A percentile compares a stretch with the other conserved stretches of the same genome.
phyloP scores from a whole-genome alignment of 2,888 invertebrate species.

The Pemphredon lugubris region DNA sequence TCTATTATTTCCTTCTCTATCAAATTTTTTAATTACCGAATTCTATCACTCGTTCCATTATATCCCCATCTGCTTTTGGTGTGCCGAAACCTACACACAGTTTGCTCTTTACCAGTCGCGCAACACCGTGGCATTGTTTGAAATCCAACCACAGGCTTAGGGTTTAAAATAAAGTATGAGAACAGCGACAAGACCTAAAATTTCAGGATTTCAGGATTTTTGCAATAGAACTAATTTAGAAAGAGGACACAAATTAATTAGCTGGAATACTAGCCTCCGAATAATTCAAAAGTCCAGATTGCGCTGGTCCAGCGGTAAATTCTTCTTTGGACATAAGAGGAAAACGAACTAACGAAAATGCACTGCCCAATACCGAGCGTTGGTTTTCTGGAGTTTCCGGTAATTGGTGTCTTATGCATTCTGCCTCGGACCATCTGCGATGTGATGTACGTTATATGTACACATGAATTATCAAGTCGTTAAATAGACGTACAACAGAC shows the following conservation, averaged over 20 bases:
- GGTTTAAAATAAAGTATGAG: constrained; percentile 88
- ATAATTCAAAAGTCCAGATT: constrained; percentile 89
- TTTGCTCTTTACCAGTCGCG: constrained; percentile 90
- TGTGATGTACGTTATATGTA: no score
- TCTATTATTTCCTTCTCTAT: no score
- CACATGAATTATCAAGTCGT: no score
- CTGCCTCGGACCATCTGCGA: constrained; percentile 87
- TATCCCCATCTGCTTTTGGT: constrained; percentile 93
- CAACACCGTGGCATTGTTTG: constrained; percentile 88
- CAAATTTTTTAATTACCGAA: no score
- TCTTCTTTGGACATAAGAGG: constrained; percentile 93
- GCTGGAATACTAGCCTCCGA: constrained; percentile 81
- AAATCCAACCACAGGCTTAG: constrained; percentile 89
- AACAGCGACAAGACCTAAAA: constrained; percentile 86
- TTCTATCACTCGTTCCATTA: constrained; percentile 90
- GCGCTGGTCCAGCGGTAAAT: constrained; percentile 90
- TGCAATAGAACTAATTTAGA: not conserved
- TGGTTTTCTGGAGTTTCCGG: constrained; percentile 87
- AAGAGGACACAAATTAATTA: not conserved
- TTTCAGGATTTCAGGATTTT: constrained; percentile 2
- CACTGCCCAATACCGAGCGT: constrained; percentile 86
- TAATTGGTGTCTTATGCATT: constrained; percentile 86
- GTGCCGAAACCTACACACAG: constrained; percentile 88
- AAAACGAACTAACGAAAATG: constrained; percentile 89
- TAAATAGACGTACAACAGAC: no score